phyloP scores from a whole-genome alignment of 2,888 invertebrate genomes.

The Ischnura elegans region DNA sequence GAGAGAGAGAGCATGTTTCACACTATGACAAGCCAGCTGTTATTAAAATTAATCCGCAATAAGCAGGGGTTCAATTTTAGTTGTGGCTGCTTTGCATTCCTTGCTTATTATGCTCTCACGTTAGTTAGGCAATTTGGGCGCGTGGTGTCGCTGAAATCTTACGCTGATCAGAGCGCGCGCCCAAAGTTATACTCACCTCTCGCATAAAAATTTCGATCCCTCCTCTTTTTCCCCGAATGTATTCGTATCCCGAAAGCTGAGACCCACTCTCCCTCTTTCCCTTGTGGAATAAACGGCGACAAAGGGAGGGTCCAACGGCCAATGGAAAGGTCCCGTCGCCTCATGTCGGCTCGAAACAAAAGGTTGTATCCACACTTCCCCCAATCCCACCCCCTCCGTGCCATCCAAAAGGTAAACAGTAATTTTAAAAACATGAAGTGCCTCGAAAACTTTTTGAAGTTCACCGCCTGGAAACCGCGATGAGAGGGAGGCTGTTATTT shows the following conservation, averaged over 20 bases:
- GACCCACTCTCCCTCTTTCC: not conserved
- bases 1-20: too few relatives aligned
- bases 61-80: too few relatives aligned
- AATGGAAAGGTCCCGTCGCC: not conserved
- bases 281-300: not conserved
- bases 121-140: not conserved
- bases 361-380: not conserved
- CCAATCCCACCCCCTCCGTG: not conserved
- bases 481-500: not conserved
- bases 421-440: slow-evolving; percentile 56
- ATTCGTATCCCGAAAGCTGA: not conserved
- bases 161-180: not conserved
- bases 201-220: not conserved
- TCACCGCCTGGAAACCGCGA: slow-evolving; percentile 23
- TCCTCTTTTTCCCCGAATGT: not conserved
- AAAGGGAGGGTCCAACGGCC: too few relatives aligned
- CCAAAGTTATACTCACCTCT: not conserved
- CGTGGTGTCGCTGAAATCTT: not conserved
- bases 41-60: too few relatives aligned
- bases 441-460: slow-evolving; percentile 48
- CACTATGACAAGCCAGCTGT: too few relatives aligned
- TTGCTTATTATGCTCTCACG: too few relatives aligned
- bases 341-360: not conserved
- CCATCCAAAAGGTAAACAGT: slow-evolving; percentile 42
- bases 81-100: too few relatives aligned